These are phyloP conservation scores for Ataeniobius toweri DNA, from an alignment of 2,797 vertebrate species.

Conservation along the genomic window DNA sequence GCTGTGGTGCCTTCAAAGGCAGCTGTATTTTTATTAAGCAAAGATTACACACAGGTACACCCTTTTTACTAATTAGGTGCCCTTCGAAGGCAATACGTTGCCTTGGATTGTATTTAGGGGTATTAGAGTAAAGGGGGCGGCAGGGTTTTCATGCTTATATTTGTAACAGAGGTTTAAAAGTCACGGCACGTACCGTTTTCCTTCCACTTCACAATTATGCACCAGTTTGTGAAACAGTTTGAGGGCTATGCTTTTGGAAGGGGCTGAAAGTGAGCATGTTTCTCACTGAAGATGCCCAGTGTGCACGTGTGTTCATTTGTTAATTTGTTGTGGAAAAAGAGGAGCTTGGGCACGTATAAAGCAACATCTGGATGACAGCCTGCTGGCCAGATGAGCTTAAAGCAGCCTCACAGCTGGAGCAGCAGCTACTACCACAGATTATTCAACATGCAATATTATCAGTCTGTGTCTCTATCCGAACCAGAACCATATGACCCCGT, in stretches of 20 bases:
- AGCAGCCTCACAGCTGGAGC: slow-evolving; percentile 64
- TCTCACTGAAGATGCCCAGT: background rate
- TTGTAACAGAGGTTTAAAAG: too few relatives aligned
- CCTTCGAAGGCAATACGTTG: background rate
- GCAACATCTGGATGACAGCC: slow-evolving; percentile 63
- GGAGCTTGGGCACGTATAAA: slow-evolving; percentile 44
- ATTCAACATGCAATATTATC: slow-evolving; percentile 49
- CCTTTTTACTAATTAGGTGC: background rate
- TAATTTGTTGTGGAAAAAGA: slow-evolving; percentile 31
- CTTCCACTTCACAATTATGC: too few relatives aligned
- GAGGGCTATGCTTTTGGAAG: too few relatives aligned
- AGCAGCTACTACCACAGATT: slow-evolving; percentile 52
- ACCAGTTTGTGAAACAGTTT: background rate
- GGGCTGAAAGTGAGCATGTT: background rate
- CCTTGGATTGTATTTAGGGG: background rate
- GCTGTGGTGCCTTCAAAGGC: background rate
- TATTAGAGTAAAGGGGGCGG: background rate
- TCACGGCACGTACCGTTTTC: too few relatives aligned
- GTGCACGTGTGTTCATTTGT: slow-evolving; percentile 15
- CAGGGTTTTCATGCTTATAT: too few relatives aligned
- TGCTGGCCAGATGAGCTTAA: slow-evolving; percentile 62
- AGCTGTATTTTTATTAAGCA: too few relatives aligned
- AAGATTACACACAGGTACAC: background rate
- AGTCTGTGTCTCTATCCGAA: slow-evolving; percentile 26
- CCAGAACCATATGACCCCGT: slow-evolving; percentile 53